Base-by-base conservation (phyloP, 2,888 invertebrate genomes). In the Aphodius sticticus region DNA sequence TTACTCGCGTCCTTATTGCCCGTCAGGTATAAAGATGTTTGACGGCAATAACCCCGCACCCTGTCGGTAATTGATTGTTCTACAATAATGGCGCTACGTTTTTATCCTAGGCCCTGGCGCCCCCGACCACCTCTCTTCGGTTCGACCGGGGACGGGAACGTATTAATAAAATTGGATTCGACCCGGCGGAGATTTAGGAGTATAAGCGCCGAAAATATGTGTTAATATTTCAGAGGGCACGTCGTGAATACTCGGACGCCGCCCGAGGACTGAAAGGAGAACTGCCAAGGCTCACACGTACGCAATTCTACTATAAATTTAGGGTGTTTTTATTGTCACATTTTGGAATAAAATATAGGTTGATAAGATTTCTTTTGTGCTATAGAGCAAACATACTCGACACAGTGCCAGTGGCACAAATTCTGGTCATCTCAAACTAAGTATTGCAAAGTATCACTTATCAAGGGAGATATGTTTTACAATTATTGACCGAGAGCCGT, bases 1-100 rank as follows among this genome's bases (percentile, higher is more conserved):
- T 53, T 53, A 53, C 53, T 12, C 53, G 53, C 53, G 53, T 53
- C 53, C 53, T 53, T 53, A 53, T 53, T 9, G 12, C 26, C 26
- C 26, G 26, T 26, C 26, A 53, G 53, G 53, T 53, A 53, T 53
- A 53, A 53, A 53, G 53, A 53, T 53, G 53, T 53, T 53, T 53
- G 53, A 53, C 53, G 53, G 53, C 53, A 53, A 53, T 53, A 53
- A 53, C 53, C 53, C 53, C 53, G 53, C 53, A 53, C 53, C 53
- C 53, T 53, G 53, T 53, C 53, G 9, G 53, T 53, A 53, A 53
- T 53, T 53, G 53, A 53, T 53, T 53, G 53, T 53, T 53, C 53
- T 53, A 53, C 53, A 53, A 53, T 53, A 53, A 53, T 53, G 53
- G 53, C 53, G 53, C 12, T 53, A 53, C 53, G 53, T 53, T 53